phyloP scores from a whole-genome alignment of 2,797 vertebrate genomes.

The Falco columbarius region DNA sequence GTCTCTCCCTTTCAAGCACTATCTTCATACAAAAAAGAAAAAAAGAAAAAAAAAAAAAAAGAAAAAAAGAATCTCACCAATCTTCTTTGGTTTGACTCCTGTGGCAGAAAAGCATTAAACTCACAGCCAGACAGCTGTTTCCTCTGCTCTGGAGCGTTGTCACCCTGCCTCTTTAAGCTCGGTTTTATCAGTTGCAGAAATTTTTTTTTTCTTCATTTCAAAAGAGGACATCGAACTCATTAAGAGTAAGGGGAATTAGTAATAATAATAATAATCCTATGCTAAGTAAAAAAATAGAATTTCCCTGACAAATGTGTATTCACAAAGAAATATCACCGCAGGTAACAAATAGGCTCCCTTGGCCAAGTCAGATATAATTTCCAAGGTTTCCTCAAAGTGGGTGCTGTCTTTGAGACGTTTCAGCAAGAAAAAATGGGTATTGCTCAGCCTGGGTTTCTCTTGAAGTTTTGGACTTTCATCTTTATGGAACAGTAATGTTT shows the following conservation, averaged over 20 bases:
- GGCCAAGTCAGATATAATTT: constrained; percentile 25
- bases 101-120: constrained; percentile 25
- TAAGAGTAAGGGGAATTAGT: constrained; percentile 64
- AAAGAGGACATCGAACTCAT: constrained; percentile 62
- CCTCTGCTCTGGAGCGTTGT: not conserved
- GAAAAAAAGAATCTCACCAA: not conserved
- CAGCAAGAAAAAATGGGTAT: constrained; percentile 24
- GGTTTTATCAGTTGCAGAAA: constrained; percentile 31
- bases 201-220: constrained; percentile 34
- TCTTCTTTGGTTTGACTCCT: not conserved
- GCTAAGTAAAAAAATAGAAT: constrained; percentile 57
- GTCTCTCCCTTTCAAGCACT: not conserved
- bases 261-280: not conserved
- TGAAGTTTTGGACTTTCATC: constrained; percentile 63
- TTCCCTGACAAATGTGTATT: constrained; percentile 63
- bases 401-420: not conserved
- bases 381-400: constrained; percentile 21
- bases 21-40: not conserved
- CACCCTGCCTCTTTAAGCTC: constrained; percentile 15
- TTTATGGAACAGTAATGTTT: constrained; percentile 51
- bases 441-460: constrained; percentile 53
- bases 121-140: constrained; percentile 35
- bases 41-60: no score
- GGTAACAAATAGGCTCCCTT: constrained; percentile 35
- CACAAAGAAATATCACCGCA: constrained; percentile 62